Evolutionary conservation across 2,888 invertebrate genomes (phyloP), one percentile per base, ranked within the genome.

Genomic region (Amiota minor): DNA sequence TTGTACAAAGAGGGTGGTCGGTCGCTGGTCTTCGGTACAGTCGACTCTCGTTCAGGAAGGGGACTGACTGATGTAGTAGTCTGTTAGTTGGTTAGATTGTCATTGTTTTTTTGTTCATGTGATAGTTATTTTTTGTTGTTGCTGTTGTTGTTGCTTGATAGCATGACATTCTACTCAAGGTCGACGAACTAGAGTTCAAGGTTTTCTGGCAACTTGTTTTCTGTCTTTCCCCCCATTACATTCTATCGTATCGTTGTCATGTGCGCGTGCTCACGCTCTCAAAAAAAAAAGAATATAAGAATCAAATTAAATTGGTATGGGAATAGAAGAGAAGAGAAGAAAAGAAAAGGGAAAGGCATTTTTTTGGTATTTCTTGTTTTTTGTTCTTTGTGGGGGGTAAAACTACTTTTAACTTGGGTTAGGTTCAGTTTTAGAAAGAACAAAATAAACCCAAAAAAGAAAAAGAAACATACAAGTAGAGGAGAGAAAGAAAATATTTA

Each of bases 131-230:
- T 49, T 67, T 61, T 64, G 55, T 35, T 23, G 49, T 74, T 56
- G 68, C 45, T 70, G 65, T 56, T 16, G 70, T 62, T 69, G 68
- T 59, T 75, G 74, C 70, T 74, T 68, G 81, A 74, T 79, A 75
- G 82, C 77, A 80, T 88, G 87, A 86, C 87, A 87, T 86, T 86
- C 82, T 82, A 82, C 77, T 86, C 89, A 90, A 89, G 89, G 89
- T 89, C 89, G 89, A 87, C 89, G 89, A 89, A 88, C 87, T 82
- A 87, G 87, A 89, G 89, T 89, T 89, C 90, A 89, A 90, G 89
- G 89, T 86, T 87, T 35, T 35, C 6, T 78, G 45, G 2, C 69
- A 71, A 23, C 45, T 50, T 53, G 49, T 71, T 47, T 10, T 35
- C 79, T 72, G 76, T 56, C 73, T 50, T 72, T 80, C 80, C 75